Conservation (phyloP, 2,888 invertebrate genomes). For the Cryptosula pallasiana region DNA sequence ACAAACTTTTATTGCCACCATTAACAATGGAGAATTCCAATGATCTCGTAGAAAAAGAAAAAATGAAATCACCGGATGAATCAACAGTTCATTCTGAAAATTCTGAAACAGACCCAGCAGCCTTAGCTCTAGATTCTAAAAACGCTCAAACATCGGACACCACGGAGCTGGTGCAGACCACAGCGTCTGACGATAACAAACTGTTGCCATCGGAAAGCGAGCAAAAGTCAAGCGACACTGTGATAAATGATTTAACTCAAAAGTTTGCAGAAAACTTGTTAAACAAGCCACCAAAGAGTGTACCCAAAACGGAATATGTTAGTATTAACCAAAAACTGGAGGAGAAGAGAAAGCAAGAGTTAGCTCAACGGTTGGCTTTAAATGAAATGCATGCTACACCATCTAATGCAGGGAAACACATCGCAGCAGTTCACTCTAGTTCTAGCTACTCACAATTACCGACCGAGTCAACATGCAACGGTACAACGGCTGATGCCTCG, state of each 20-base stretch:
- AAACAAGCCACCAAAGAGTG: not conserved
- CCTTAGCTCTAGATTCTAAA: too few relatives aligned
- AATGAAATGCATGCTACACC: not conserved
- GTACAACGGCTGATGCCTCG: not conserved
- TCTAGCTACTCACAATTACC: conserved; percentile 2
- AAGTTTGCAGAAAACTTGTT: not conserved
- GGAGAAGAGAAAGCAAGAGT: not conserved
- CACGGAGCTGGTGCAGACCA: too few relatives aligned
- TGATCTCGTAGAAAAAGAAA: too few relatives aligned
- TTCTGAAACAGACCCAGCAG: too few relatives aligned
- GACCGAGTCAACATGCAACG: not conserved
- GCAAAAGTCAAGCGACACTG: not conserved
- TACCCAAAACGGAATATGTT: conserved; percentile 10
- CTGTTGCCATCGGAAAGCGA: too few relatives aligned
- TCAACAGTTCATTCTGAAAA: too few relatives aligned
- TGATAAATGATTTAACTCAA: conserved; percentile 5
- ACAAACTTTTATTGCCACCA: too few relatives aligned
- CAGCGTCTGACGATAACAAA: too few relatives aligned
- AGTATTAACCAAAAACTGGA: conserved; percentile 10
- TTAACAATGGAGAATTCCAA: too few relatives aligned
- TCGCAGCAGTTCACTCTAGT: not conserved
- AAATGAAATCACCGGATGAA: too few relatives aligned
- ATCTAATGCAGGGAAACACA: not conserved
- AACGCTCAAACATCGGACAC: too few relatives aligned
- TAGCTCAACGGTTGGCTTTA: not conserved